Conservation (phyloP, 2,113 vertebrate species). For the Xiphorhynchus elegans region DNA sequence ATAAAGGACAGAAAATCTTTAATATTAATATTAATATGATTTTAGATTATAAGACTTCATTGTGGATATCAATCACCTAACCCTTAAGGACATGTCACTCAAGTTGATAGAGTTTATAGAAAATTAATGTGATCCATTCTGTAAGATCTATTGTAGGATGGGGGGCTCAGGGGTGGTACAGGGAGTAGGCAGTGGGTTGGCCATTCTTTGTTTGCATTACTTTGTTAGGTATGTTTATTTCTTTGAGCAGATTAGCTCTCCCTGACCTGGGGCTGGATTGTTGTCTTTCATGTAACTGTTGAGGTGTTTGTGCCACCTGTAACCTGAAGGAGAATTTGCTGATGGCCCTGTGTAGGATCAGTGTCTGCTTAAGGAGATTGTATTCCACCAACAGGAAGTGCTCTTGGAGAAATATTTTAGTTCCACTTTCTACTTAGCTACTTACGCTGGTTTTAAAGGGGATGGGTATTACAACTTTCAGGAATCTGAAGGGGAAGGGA, state of each 20-base stretch:
- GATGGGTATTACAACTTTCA: neutral
- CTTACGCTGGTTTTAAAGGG: neutral
- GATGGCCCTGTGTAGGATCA: neutral
- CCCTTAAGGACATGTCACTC: constrained; percentile 82
- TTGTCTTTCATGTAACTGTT: neutral
- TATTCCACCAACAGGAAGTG: constrained; percentile 9
- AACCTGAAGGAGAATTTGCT: neutral
- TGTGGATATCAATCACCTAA: constrained; percentile 82
- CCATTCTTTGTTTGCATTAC: neutral
- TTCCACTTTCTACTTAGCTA: neutral
- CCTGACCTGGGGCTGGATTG: neutral
- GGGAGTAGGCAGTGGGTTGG: neutral
- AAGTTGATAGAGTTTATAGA: constrained; percentile 81
- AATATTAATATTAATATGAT: constrained; percentile 89
- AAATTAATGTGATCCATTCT: constrained; percentile 80
- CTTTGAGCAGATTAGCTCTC: neutral
- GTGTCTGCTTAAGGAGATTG: neutral
- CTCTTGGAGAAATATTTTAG: constrained; percentile 13
- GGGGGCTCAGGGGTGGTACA: neutral
- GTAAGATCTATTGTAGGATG: constrained; percentile 68
- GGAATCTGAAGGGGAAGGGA: neutral
- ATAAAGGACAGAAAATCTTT: constrained; percentile 86
- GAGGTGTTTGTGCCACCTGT: neutral
- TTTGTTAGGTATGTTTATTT: constrained; percentile 11
- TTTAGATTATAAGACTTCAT: constrained; percentile 82